Percentiles rank a stretch among this genome's conserved stretches.
These are phyloP conservation scores for Apolygus lucorum DNA, from an alignment of 1,140 invertebrate genomes.

Conservation along the genomic window DNA sequence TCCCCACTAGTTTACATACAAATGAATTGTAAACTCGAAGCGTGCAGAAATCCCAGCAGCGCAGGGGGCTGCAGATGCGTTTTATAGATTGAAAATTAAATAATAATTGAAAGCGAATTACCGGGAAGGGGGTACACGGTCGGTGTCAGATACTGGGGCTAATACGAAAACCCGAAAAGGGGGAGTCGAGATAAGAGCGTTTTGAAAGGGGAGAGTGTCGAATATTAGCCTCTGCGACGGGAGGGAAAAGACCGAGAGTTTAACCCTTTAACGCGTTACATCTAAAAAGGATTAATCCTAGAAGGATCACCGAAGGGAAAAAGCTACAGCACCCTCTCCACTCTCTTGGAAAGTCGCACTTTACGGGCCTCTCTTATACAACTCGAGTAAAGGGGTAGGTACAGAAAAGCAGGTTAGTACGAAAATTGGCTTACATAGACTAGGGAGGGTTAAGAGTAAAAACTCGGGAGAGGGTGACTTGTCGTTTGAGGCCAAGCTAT, in stretches of 20 bases:
- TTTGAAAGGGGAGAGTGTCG: background rate
- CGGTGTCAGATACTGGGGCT: background rate
- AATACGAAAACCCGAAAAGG: too few relatives aligned
- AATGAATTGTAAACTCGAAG: constrained; percentile 12
- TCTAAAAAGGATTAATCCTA: background rate
- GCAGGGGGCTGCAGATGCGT: constrained; percentile 2
- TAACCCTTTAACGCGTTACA: background rate
- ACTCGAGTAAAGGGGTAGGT: too few relatives aligned
- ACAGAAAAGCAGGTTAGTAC: too few relatives aligned
- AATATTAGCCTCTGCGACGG: background rate
- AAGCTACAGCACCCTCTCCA: background rate
- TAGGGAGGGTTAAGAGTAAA: too few relatives aligned
- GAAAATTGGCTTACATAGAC: too few relatives aligned
- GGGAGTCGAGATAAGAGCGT: background rate
- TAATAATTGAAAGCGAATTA: constrained; percentile 15
- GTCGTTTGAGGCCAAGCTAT: too few relatives aligned
- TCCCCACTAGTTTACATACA: background rate
- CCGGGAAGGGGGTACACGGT: background rate
- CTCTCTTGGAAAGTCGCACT: too few relatives aligned
- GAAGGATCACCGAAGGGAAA: too few relatives aligned
- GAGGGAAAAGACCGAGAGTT: background rate
- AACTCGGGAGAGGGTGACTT: too few relatives aligned
- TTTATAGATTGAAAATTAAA: constrained; percentile 17
- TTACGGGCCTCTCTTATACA: too few relatives aligned
- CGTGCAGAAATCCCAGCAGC: background rate